Conservation (phyloP, 1,140 invertebrate genomes). For the Caenorhabditis remanei region DNA sequence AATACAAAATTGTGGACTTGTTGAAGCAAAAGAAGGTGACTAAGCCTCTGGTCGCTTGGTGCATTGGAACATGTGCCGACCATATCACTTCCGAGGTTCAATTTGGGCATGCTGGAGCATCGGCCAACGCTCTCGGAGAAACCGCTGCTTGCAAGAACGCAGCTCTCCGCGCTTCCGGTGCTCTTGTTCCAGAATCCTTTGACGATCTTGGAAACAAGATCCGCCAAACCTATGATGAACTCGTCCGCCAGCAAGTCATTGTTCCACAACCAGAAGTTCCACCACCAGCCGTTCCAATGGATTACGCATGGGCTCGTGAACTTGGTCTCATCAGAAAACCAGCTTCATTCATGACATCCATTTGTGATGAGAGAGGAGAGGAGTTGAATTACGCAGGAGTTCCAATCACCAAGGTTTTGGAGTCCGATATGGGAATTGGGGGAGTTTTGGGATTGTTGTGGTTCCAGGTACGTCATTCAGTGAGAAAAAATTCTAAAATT, state of each 20-base stretch:
- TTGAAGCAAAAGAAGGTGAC: conserved; percentile 87
- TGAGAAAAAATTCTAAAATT: background rate
- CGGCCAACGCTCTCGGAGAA: conserved; percentile 93
- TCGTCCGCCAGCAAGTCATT: conserved; percentile 88
- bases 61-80: conserved; percentile 89
- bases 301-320: conserved; percentile 98
- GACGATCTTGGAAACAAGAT: conserved; percentile 89
- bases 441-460: conserved; percentile 96
- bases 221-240: conserved; percentile 84
- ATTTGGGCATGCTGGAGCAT: conserved; percentile 98
- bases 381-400: conserved; percentile 98
- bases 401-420: conserved; percentile 92
- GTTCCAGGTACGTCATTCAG: conserved; percentile 88
- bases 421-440: conserved; percentile 90
- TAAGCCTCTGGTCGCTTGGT: conserved; percentile 97
- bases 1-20: conserved; percentile 94
- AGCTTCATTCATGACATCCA: conserved; percentile 98
- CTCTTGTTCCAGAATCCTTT: conserved; percentile 90
- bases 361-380: conserved; percentile 98
- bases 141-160: conserved; percentile 93
- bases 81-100: conserved; percentile 83
- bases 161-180: conserved; percentile 87
- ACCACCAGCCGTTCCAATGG: conserved; percentile 99
- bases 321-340: conserved; percentile 97
- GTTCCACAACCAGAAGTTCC: conserved; percentile 90